phyloP scores from a whole-genome alignment of 2,888 invertebrate genomes.

The Pomacea canaliculata region DNA sequence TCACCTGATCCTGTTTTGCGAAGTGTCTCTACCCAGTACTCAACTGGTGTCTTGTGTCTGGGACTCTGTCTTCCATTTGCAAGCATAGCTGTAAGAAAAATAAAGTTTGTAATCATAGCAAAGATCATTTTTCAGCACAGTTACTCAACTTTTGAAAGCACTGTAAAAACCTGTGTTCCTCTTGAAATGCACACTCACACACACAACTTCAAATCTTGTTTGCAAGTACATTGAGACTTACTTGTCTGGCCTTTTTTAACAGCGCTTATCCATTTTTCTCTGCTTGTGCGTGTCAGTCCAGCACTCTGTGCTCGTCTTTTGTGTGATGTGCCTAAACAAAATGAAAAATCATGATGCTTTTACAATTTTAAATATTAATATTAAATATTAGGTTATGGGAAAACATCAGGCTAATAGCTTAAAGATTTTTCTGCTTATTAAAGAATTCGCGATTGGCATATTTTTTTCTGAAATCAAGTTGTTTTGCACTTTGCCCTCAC shows the following conservation, averaged over 20 bases:
- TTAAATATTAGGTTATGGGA: too few relatives aligned
- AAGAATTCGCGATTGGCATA: too few relatives aligned
- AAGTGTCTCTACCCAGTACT: conserved; percentile 63
- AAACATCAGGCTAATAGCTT: too few relatives aligned
- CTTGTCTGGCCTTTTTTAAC: conserved; percentile 57
- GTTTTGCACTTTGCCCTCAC: too few relatives aligned
- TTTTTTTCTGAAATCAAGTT: too few relatives aligned
- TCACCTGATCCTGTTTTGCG: conserved; percentile 59
- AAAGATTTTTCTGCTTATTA: too few relatives aligned
- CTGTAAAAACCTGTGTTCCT: background rate
- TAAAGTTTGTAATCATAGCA: background rate
- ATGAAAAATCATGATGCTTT: background rate
- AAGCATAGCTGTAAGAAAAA: conserved; percentile 9
- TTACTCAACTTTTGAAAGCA: background rate
- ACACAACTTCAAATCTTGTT: too few relatives aligned
- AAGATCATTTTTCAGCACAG: too few relatives aligned
- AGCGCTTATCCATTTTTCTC: conserved; percentile 61
- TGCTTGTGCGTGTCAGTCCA: conserved; percentile 41
- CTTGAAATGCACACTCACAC: too few relatives aligned
- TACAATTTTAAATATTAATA: background rate
- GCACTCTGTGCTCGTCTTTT: conserved; percentile 50
- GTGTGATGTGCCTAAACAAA: conserved; percentile 38
- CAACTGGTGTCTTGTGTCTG: conserved; percentile 59
- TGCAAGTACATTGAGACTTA: conserved; percentile 27
- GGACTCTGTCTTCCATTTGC: conserved; percentile 38